Base-by-base conservation (phyloP, 2,888 invertebrate genomes). In the Nebria brevicollis region DNA sequence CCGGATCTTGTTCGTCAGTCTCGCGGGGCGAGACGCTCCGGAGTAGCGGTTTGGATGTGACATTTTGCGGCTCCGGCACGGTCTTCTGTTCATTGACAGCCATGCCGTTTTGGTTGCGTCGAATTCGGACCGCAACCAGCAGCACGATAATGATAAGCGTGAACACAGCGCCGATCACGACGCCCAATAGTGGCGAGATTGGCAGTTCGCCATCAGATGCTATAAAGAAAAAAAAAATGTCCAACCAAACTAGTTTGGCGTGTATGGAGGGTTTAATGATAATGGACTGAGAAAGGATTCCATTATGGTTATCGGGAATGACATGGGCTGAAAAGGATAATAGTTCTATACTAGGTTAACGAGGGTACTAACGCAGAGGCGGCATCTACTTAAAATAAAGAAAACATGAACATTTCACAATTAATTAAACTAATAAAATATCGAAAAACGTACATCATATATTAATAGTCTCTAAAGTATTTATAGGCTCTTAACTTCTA, bases 1-100 rank as follows among this genome's bases (percentile, higher is more conserved):
- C 94, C 20, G 94, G 94, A 89, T 94, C 94, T 85, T 91, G 91
- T 86, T 93, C 93, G 85, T 93, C 92, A 11, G 86, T 84, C 75
- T 90, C 90, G 82, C 89, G 86, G 68, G 88, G 88, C 15, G 89
- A 88, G 26, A 87, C 85, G 81, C 89, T 89, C 72, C 89, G 84
- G 70, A 89, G 84, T 42, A 89, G 85, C 3, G 89, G 89, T 84
- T 89, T 89, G 34, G 87, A 42, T 82, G 82, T 43, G 82, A 82
- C 66, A 78, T 87, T 85, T 88, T 88, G 87, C 87, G 66, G 87
- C 87, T 65, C 89, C 87, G 72, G 89, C 88, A 83, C 73, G n/a
- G 90, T 87, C 88, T 91, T 87, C 87, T 91, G 88, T 65, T 88
- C 85, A 66, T 86, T 84, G n/a, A 84, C 84, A 2, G 85, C 85